Evolutionary conservation across 2,888 invertebrate species (phyloP).

Genomic region (Subacronicta megacephala): DNA sequence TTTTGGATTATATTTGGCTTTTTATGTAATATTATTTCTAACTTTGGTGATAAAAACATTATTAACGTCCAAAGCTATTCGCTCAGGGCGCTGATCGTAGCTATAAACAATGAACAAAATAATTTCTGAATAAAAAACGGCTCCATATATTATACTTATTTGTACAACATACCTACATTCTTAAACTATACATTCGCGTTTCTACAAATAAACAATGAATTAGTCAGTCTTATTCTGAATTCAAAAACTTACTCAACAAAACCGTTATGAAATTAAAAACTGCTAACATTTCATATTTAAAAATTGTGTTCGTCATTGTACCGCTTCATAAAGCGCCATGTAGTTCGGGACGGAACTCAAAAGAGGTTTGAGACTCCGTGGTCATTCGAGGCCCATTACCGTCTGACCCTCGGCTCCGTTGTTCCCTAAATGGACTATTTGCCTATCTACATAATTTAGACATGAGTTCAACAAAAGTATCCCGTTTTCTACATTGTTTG

Average conservation of each 20-base stretch:
- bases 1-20: not conserved
- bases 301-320: not conserved
- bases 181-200: no score
- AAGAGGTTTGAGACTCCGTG: conserved; percentile 34
- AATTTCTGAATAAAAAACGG: no score
- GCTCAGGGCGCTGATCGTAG: no score
- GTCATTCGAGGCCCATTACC: conserved; percentile 45
- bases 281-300: not conserved
- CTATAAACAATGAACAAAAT: no score
- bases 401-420: conserved; percentile 46
- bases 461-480: conserved; percentile 32
- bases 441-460: conserved; percentile 55
- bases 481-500: conserved; percentile 16
- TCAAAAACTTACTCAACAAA: no score
- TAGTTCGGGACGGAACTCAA: conserved; percentile 22
- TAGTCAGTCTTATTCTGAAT: no score
- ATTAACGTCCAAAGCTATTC: no score
- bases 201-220: no score
- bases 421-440: conserved; percentile 41
- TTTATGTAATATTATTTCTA: no score
- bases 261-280: not conserved
- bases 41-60: no score
- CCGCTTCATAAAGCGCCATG: not conserved
- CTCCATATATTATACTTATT: no score
- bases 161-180: no score